Base-by-base conservation (phyloP, 2,113 vertebrate species). In the Pontoporia blainvillei region DNA sequence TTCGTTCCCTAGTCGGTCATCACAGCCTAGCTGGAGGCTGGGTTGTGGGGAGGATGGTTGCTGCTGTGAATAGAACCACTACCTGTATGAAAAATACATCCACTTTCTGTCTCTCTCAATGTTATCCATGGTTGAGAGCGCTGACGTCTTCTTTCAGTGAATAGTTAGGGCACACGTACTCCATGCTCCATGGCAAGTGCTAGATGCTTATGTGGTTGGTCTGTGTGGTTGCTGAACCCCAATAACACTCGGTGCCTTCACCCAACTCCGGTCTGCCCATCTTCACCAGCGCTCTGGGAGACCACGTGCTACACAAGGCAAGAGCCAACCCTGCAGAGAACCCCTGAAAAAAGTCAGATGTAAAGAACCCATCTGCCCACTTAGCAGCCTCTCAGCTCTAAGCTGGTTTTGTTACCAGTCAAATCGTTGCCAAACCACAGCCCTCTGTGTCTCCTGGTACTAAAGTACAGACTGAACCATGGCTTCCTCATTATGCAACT, bases 291-390 rank as follows among this genome's bases (percentile, higher is more conserved):
- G 0, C 36, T 2, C 1, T 39, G 31, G 20, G 46, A 81, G 75
- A 17, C 2, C 1, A 1, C 10, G 0, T 3, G 0, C 20, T 11
- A 7, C 1, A 61, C n/a, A 39, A 52, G 34, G 41, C 12, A 2
- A 36, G 8, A n/a, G 41, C 8, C 29, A 59, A 44, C 41, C 41
- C 34, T 11, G 36, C 8, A 3, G 69, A 93, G 31, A 69, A 83
- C 23, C 41, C 64, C 62, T 81, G 49, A 13, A 25, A 69, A 75
- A 89, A 67, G 17, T 62, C 61, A 39, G 34, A 49, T 49, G 49
- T 72, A n/a, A 67, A 79, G 25, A 73, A 52, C 15, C 34, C 14
- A 0, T 31, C 67, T 62, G 44, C 62, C 36, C 29, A 46, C 39
- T 66, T 21, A 27, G 12, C 27, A 79, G 15, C n/a, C 18, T 52